Conservation (phyloP, 2,888 invertebrate species). For the Dynastes maya region DNA sequence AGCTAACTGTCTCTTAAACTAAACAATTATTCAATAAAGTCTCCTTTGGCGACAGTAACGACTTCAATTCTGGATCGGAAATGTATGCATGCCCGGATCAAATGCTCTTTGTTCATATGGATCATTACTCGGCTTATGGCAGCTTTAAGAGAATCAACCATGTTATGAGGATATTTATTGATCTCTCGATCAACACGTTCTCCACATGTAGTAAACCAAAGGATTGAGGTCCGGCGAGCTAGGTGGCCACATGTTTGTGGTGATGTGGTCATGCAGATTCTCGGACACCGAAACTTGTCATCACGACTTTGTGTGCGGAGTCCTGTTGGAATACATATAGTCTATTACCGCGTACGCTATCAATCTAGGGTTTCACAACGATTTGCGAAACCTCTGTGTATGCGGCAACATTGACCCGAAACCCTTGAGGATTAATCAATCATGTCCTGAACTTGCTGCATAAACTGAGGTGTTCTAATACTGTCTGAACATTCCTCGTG, state of each 20-base stretch:
- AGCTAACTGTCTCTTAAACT: background rate
- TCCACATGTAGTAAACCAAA: background rate
- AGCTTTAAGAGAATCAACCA: background rate
- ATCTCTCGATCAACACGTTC: background rate
- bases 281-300: background rate
- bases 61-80: background rate
- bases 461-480: no score
- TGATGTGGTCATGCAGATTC: background rate
- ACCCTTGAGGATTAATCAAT: background rate
- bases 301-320: background rate
- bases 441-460: no score
- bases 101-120: background rate
- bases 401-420: background rate
- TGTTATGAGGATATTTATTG: background rate
- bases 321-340: background rate
- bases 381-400: background rate
- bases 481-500: no score
- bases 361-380: background rate
- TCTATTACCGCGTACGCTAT: background rate
- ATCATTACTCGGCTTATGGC: background rate
- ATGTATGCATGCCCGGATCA: background rate
- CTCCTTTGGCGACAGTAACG: background rate
- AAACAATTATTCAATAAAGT: background rate
- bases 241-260: background rate
- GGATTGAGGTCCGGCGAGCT: background rate